A percentile compares a stretch with the other conserved stretches of the same genome.
Conservation (phyloP, 2,888 invertebrate species). For the Fabriciana adippe region DNA sequence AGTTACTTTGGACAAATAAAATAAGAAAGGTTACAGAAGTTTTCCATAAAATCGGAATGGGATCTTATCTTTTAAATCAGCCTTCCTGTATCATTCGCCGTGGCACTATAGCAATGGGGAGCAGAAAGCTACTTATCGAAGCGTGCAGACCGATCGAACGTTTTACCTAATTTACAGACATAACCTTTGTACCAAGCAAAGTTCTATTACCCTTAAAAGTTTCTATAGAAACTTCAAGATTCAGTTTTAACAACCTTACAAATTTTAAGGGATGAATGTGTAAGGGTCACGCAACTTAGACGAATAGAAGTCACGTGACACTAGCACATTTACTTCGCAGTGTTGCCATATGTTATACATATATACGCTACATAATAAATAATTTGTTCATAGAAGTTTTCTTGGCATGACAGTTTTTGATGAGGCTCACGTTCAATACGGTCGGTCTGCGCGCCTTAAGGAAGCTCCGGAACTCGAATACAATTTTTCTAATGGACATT, state of each 20-base stretch:
- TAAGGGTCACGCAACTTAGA: not conserved
- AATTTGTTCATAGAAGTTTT: not conserved
- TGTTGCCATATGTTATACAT: conserved; percentile 7
- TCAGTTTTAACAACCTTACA: not conserved
- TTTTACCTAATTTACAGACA: not conserved
- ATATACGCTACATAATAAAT: not conserved
- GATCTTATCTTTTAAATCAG: conserved; percentile 65
- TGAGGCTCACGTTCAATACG: not conserved
- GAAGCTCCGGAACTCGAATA: conserved; percentile 37
- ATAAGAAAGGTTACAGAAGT: conserved; percentile 69
- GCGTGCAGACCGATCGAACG: not conserved
- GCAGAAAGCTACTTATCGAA: conserved; percentile 18
- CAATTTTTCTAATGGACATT: conserved; percentile 66
- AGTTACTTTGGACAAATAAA: conserved; percentile 65
- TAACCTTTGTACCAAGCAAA: not conserved
- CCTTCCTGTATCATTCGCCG: conserved; percentile 64
- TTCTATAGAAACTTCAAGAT: conserved; percentile 3
- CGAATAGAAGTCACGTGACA: not conserved
- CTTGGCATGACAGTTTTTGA: not conserved
- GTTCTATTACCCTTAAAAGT: not conserved
- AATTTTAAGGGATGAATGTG: too few species aligned
- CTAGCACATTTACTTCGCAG: not conserved
- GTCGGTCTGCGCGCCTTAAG: conserved; percentile 19
- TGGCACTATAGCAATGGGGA: conserved; percentile 51
- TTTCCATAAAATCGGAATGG: conserved; percentile 73